A percentile compares a stretch with the other conserved stretches of the same genome.
Evolutionary conservation across 2,797 vertebrate genomes (phyloP).

Genomic region (Pithecia hirsuta): DNA sequence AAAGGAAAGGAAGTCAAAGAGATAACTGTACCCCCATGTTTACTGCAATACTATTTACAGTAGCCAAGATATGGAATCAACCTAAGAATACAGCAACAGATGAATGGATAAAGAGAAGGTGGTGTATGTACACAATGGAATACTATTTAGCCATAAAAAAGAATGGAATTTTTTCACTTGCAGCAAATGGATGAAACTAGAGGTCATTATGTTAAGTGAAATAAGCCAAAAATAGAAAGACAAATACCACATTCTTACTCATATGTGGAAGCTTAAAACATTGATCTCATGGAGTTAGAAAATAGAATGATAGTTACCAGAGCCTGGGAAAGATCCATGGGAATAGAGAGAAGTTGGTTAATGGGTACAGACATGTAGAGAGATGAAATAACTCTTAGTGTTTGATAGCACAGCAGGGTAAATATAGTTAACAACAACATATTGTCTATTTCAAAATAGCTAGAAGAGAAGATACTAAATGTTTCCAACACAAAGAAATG

Average conservation of each 20-base stretch:
- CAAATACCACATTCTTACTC: neutral
- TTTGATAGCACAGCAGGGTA: neutral
- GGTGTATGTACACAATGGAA: too few relatives aligned
- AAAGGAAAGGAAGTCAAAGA: neutral
- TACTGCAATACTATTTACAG: neutral
- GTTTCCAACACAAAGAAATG: neutral
- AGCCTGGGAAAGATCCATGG: neutral
- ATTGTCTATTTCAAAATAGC: neutral
- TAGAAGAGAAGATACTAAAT: neutral
- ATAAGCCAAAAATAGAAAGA: neutral
- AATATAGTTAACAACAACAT: neutral
- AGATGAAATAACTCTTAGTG: neutral
- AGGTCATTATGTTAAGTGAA: neutral
- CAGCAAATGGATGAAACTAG: neutral
- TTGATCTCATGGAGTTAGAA: neutral
- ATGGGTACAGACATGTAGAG: neutral
- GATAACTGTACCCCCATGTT: neutral
- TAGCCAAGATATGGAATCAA: neutral
- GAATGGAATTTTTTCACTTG: neutral
- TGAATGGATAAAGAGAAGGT: neutral
- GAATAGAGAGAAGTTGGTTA: neutral
- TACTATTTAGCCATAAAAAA: neutral
- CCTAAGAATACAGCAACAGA: neutral
- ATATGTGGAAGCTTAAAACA: neutral
- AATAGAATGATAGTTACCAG: neutral